Evolutionary conservation across 2,888 invertebrate species (phyloP).

Genomic region (Colostygia pectinataria): DNA sequence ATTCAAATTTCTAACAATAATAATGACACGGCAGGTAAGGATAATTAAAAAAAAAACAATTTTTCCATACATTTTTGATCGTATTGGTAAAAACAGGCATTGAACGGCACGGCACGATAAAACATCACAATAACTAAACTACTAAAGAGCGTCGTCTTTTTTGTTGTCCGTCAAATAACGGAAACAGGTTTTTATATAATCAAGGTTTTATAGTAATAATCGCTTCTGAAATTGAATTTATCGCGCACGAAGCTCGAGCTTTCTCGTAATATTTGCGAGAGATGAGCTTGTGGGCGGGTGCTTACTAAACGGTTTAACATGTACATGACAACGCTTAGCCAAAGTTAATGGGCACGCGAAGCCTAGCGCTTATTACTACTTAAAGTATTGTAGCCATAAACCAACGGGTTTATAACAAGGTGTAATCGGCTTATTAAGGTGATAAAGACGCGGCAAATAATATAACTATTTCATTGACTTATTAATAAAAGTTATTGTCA

Average conservation of each 20-base stretch:
- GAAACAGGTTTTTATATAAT: not conserved
- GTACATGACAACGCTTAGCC: conserved; percentile 42
- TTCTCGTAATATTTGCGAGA: conserved; percentile 37
- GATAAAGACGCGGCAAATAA: no score
- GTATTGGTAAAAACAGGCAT: no score
- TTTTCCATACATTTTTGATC: no score
- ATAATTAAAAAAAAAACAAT: no score
- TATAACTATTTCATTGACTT: not conserved
- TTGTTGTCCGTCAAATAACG: no score
- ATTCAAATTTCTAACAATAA: no score
- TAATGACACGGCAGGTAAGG: no score
- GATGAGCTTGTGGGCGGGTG: conserved; percentile 41
- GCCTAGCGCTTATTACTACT: conserved; percentile 34
- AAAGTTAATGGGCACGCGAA: conserved; percentile 38
- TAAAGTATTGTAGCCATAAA: conserved; percentile 30
- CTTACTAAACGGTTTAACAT: conserved; percentile 42
- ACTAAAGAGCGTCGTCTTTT: no score
- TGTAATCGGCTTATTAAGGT: not conserved
- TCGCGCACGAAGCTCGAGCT: conserved; percentile 27
- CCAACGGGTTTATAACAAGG: not conserved
- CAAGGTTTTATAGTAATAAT: conserved; percentile 44
- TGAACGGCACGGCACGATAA: no score
- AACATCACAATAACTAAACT: no score
- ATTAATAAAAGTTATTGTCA: no score
- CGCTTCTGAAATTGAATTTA: conserved; percentile 53